Conservation (phyloP, 2,888 invertebrate genomes). For the Keiferia lycopersicella region DNA sequence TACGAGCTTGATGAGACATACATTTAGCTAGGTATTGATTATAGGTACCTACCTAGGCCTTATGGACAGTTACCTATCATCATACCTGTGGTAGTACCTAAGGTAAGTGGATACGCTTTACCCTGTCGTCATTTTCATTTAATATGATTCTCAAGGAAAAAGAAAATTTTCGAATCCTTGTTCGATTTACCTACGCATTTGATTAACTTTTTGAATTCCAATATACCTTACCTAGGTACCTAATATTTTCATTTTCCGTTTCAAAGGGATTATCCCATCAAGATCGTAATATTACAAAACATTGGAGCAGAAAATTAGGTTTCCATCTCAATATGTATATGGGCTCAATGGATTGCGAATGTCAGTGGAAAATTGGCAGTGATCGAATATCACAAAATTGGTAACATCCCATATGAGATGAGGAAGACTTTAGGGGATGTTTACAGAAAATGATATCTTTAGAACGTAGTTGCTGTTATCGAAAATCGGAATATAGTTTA, state of each 20-base stretch:
- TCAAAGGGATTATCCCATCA: slow-evolving; percentile 18
- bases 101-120: too few relatives aligned
- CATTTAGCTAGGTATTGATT: too few relatives aligned
- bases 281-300: slow-evolving; percentile 41
- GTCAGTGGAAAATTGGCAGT: slow-evolving; percentile 63
- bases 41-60: too few relatives aligned
- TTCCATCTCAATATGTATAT: slow-evolving; percentile 54
- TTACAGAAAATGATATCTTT: background rate
- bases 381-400: slow-evolving; percentile 50
- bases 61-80: too few relatives aligned
- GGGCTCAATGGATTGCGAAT: slow-evolving; percentile 50
- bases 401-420: slow-evolving; percentile 20
- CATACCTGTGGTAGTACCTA: too few relatives aligned
- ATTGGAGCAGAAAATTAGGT: slow-evolving; percentile 64
- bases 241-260: slow-evolving; percentile 12
- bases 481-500: too few relatives aligned
- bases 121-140: too few relatives aligned
- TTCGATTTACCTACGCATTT: background rate
- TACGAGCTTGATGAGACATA: too few relatives aligned
- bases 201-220: background rate
- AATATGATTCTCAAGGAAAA: too few relatives aligned
- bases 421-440: slow-evolving; percentile 5
- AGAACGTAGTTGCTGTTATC: too few relatives aligned
- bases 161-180: too few relatives aligned
- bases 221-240: too few relatives aligned